Percentiles rank a stretch among this genome's conserved stretches.
Conservation (phyloP, 2,113 vertebrate species). For the Tichodroma muraria region DNA sequence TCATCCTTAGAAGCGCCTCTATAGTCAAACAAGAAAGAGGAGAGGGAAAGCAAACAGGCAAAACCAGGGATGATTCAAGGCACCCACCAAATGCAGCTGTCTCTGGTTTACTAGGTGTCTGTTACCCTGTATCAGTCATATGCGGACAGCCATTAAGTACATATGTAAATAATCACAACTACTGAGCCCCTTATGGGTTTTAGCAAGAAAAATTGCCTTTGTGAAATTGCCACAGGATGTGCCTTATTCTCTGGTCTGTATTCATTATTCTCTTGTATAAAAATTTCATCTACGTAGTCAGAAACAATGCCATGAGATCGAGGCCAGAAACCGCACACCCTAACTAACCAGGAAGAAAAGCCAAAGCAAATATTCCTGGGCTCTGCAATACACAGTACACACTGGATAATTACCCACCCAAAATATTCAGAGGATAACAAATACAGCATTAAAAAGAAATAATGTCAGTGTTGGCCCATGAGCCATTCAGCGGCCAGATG, state of each 20-base stretch:
- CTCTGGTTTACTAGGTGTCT: background rate
- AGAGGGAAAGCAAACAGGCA: background rate
- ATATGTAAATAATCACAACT: constrained; percentile 21
- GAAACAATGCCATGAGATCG: constrained; percentile 44
- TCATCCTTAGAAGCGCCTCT: background rate
- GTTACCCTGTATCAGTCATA: background rate
- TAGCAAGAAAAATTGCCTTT: constrained; percentile 19
- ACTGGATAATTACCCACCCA: background rate
- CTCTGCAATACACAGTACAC: background rate
- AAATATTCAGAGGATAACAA: background rate
- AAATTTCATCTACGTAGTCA: constrained; percentile 30
- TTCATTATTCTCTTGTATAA: constrained; percentile 36
- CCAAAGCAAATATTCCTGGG: constrained; percentile 44
- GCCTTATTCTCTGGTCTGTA: constrained; percentile 37
- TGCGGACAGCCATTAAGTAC: background rate
- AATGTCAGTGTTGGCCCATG: background rate
- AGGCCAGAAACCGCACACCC: constrained; percentile 14
- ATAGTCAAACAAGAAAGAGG: background rate
- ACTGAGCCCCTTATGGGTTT: background rate
- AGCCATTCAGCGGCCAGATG: background rate
- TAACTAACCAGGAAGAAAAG: constrained; percentile 32
- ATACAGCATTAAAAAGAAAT: background rate
- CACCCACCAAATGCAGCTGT: background rate
- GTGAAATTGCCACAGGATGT: constrained; percentile 42
- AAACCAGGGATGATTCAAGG: background rate